Evolutionary conservation across 2,113 vertebrate genomes (phyloP).

Genomic region (Taxidea taxus): DNA sequence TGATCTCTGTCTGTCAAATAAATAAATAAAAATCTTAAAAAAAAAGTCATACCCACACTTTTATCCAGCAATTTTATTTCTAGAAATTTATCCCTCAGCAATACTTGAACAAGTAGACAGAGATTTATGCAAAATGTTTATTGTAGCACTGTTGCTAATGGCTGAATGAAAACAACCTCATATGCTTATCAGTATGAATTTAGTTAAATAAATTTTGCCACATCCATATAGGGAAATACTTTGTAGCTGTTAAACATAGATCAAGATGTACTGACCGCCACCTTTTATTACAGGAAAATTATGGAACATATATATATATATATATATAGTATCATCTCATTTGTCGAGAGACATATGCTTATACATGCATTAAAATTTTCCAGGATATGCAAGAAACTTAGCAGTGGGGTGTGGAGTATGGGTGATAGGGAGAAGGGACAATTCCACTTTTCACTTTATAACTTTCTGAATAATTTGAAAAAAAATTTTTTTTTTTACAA

Average conservation of each 20-base stretch:
- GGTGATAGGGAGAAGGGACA: not conserved
- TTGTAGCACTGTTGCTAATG: not conserved
- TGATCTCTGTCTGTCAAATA: no score
- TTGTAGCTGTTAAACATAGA: not conserved
- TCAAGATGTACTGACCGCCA: not conserved
- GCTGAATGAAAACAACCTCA: not conserved
- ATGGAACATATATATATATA: not conserved
- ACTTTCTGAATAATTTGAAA: not conserved
- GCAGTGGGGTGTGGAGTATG: not conserved
- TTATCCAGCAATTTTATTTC: not conserved
- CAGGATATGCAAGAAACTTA: not conserved
- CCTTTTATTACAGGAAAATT: not conserved
- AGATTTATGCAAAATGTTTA: not conserved
- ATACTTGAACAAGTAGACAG: not conserved
- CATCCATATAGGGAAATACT: not conserved
- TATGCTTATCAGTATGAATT: not conserved
- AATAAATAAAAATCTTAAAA: no score
- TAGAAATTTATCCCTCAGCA: not conserved
- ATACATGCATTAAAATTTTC: not conserved
- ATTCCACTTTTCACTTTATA: not conserved
- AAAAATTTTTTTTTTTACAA: not conserved
- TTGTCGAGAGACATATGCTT: not conserved
- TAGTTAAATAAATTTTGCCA: not conserved
- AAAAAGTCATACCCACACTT: not conserved
- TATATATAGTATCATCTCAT: not conserved